Conservation (phyloP, 2,113 vertebrate species). For the Embiotoca jacksoni region DNA sequence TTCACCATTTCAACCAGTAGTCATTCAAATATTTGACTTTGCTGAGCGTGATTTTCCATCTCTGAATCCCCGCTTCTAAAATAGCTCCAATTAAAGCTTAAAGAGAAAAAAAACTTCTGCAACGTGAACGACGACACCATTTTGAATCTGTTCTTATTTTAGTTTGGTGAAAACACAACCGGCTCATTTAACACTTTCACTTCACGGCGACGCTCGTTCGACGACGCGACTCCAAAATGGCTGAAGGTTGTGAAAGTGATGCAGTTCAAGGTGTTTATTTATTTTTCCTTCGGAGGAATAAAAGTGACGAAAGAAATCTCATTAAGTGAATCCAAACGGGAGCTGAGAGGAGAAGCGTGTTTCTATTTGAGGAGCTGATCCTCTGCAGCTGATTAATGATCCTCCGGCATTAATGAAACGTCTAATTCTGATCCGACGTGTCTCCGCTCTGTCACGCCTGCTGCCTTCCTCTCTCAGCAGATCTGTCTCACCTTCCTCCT, state of each 20-base stretch:
- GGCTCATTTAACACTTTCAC: neutral
- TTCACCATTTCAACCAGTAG: too few relatives aligned
- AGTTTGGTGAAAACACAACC: too few relatives aligned
- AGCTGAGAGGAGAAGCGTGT: neutral
- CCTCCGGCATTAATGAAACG: conserved; percentile 10
- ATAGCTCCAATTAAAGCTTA: too few relatives aligned
- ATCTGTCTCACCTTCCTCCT: conserved; percentile 41
- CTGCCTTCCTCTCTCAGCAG: conserved; percentile 26
- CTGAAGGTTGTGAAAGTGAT: neutral
- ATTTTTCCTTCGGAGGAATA: too few relatives aligned
- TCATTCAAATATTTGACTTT: too few relatives aligned
- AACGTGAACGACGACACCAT: too few relatives aligned
- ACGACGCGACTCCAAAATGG: neutral
- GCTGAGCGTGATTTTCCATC: too few relatives aligned
- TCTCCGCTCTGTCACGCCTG: conserved; percentile 3
- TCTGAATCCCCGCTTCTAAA: too few relatives aligned
- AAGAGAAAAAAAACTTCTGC: too few relatives aligned
- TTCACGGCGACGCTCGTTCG: neutral
- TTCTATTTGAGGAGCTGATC: neutral
- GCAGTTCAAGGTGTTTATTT: neutral
- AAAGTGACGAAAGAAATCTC: neutral
- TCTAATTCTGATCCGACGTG: conserved; percentile 22
- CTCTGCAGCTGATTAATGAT: conserved; percentile 22
- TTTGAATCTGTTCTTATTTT: neutral
- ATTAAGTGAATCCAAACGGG: neutral